Percentiles rank a stretch among this genome's conserved stretches.
Conservation (phyloP, 1,140 invertebrate species). For the Drosophila ogumai region DNA sequence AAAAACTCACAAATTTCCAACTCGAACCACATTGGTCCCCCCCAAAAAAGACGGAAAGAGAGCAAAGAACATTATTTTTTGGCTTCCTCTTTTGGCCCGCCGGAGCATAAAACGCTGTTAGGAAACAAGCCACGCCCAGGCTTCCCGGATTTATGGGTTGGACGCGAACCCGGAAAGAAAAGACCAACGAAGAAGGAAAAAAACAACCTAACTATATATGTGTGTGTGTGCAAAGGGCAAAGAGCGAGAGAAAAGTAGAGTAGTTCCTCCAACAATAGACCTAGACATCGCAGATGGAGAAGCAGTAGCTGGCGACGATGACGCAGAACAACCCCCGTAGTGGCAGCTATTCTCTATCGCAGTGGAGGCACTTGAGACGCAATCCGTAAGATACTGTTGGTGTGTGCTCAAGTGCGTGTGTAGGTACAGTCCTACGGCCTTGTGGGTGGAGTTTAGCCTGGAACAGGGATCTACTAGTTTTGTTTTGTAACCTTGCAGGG, state of each 20-base stretch:
- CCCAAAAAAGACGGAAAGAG: slow-evolving; percentile 48
- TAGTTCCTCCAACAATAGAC: slow-evolving; percentile 74
- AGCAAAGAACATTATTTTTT: slow-evolving; percentile 46
- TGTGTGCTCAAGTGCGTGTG: slow-evolving; percentile 10
- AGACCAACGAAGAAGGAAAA: slow-evolving; percentile 26
- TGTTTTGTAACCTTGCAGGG: too few species aligned
- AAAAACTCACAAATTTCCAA: slow-evolving; percentile 42
- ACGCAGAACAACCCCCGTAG: slow-evolving; percentile 68
- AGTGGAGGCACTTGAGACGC: slow-evolving; percentile 69
- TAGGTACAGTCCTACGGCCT: slow-evolving; percentile 37
- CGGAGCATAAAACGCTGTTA: slow-evolving; percentile 60
- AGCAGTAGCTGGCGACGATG: slow-evolving; percentile 32
- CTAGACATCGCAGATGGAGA: slow-evolving; percentile 48
- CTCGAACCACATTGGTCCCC: slow-evolving; percentile 43
- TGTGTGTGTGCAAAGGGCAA: slow-evolving; percentile 35
- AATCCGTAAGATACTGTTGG: slow-evolving; percentile 30
- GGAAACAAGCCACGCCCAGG: slow-evolving; percentile 71
- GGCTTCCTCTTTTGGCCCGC: slow-evolving; percentile 55
- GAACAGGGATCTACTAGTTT: not conserved
- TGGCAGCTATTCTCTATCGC: slow-evolving; percentile 41
- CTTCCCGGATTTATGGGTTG: slow-evolving; percentile 65
- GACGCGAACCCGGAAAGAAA: slow-evolving; percentile 70
- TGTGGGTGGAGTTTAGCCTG: slow-evolving; percentile 57
- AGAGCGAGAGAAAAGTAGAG: slow-evolving; percentile 39
- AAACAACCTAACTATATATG: slow-evolving; percentile 54